These are phyloP conservation scores for Cepphus grylle DNA, from an alignment of 2,113 vertebrate genomes.

Conservation along the genomic window DNA sequence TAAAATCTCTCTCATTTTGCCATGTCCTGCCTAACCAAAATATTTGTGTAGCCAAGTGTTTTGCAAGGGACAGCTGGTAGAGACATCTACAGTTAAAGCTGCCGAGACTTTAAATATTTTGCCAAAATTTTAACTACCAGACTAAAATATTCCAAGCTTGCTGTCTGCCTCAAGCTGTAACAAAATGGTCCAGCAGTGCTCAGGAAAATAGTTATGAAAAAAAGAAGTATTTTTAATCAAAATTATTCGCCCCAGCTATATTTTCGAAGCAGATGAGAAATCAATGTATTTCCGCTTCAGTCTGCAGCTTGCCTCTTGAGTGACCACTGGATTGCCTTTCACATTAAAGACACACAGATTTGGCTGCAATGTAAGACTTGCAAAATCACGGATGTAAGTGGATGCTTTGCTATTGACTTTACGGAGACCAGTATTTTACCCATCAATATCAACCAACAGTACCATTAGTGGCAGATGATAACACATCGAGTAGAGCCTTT, in stretches of 20 bases:
- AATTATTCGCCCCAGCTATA: not conserved
- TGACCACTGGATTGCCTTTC: not conserved
- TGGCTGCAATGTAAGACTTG: not conserved
- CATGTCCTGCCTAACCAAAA: not conserved
- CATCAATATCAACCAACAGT: not conserved
- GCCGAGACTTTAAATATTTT: constrained; percentile 14
- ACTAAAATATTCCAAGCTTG: constrained; percentile 35
- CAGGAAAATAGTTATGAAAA: not conserved
- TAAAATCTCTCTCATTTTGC: not conserved
- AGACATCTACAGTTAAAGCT: constrained; percentile 29
- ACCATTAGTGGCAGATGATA: not conserved
- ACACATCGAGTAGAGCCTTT: not conserved
- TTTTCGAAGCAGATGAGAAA: not conserved
- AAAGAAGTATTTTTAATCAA: not conserved
- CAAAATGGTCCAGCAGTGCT: not conserved
- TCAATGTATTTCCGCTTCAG: not conserved
- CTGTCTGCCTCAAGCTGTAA: not conserved
- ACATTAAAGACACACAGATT: not conserved
- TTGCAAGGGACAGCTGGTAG: constrained; percentile 21
- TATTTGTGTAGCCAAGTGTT: not conserved
- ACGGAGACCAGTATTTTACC: not conserved
- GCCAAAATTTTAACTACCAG: constrained; percentile 39
- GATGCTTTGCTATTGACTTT: not conserved
- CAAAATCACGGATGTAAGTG: not conserved
- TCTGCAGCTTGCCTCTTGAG: not conserved